Conservation (phyloP, 1,140 invertebrate genomes). For the Galleria mellonella region DNA sequence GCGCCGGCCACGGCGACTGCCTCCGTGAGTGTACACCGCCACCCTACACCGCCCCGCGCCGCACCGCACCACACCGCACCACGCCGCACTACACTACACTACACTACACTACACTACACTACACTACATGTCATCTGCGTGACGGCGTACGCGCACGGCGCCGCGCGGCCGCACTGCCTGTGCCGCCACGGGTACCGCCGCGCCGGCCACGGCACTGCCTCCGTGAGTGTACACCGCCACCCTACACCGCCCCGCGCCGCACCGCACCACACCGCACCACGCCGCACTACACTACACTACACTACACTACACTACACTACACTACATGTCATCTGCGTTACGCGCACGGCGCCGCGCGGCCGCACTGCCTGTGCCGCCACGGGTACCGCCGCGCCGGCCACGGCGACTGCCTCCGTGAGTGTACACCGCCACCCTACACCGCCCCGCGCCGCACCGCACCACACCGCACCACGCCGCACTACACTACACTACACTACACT, state of each 20-base stretch:
- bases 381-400: slow-evolving; percentile 79
- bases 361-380: slow-evolving; percentile 81
- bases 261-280: slow-evolving; percentile 83
- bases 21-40: slow-evolving; percentile 77
- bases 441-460: slow-evolving; percentile 85
- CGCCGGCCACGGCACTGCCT: slow-evolving; percentile 75
- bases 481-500: no score
- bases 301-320: no score
- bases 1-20: slow-evolving; percentile 76
- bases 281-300: no score
- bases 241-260: slow-evolving; percentile 81
- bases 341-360: slow-evolving; percentile 48
- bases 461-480: no score
- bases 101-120: no score
- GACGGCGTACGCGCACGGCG: slow-evolving; percentile 15
- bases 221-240: slow-evolving; percentile 79
- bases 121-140: slow-evolving; percentile 85
- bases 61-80: slow-evolving; percentile 82
- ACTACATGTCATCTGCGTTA: slow-evolving; percentile 82
- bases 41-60: slow-evolving; percentile 83
- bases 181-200: slow-evolving; percentile 82
- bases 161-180: slow-evolving; percentile 77
- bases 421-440: slow-evolving; percentile 84
- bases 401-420: slow-evolving; percentile 82
- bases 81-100: no score